Evolutionary conservation across 2,113 vertebrate species (phyloP), one percentile per base, ranked within the genome.

Genomic region (Orthochromis malagaraziensis): DNA sequence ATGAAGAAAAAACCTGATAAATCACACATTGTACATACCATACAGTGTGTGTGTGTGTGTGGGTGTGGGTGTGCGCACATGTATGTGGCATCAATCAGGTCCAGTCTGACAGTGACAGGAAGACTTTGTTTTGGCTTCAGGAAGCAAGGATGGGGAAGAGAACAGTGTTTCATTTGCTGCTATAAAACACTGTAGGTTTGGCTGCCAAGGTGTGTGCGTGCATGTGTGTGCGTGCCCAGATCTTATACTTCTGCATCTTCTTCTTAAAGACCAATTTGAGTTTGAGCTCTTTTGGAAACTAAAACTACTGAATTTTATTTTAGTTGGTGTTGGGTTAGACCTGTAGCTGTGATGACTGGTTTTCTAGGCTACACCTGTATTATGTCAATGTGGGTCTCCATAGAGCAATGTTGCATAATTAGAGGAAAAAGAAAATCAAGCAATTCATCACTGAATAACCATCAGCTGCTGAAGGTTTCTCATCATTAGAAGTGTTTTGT

Each of bases 101-200:
- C 40, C 80, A 80, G 57, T 29, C n/a, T 85, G 85, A 82, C 83
- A 53, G 31, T n/a, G 9, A 79, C 70, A 88, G 89, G 89, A 90
- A 90, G 83, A 85, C 58, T 70, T 24, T 88, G 83, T 83, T 85
- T 81, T 63, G 53, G 58, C 33, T 75, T 90, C 83, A 88, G 83
- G 86, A 88, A 90, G 26, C 17, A 29, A 85, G 49, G 58, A 90
- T 82, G 58, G 68, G 73, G 85, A 88, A 80, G 21, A 31, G 8
- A 49, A 57, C 11, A 2, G 3, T 17, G 54, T 45, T 82, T 85
- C 79, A 87, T 84, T 63, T 84, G 31, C 51, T 65, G 54, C 54
- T 54, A 55, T 21, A 57, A n/a, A 65, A 57, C 51, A 3, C 21
- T 26, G 3, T 55, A 81, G 60, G 82, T 40, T 82, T 65, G 47